phyloP scores from a whole-genome alignment of 1,140 invertebrate genomes.

The Brevipalpus yothersi region DNA sequence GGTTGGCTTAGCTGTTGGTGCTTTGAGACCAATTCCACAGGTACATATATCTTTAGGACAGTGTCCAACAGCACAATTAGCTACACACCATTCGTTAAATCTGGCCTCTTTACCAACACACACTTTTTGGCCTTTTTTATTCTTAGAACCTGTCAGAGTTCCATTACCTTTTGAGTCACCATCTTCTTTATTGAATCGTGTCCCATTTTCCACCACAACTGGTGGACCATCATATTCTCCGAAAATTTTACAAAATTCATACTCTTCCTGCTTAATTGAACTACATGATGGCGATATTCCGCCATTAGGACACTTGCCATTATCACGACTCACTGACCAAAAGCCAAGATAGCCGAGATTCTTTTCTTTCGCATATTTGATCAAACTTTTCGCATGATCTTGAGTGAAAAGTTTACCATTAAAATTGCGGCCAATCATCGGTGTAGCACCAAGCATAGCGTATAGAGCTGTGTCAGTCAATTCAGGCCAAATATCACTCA shows the following conservation, averaged over 20 bases:
- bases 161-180: background rate
- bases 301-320: conserved; percentile 8
- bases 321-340: conserved; percentile 15
- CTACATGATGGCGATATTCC: conserved; percentile 4
- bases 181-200: background rate
- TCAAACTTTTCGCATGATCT: conserved; percentile 10
- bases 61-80: background rate
- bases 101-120: background rate
- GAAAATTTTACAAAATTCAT: conserved; percentile 7
- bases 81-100: background rate
- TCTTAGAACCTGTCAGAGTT: background rate
- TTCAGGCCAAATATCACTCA: conserved; percentile 14
- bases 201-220: background rate
- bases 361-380: conserved; percentile 13
- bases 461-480: conserved; percentile 11
- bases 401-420: conserved; percentile 14
- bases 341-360: conserved; percentile 13
- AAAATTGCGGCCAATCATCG: conserved; percentile 15
- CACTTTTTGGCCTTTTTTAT: background rate
- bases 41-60: background rate
- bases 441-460: conserved; percentile 14
- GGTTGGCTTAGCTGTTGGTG: too few species aligned
- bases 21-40: background rate
- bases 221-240: background rate
- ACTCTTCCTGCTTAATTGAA: conserved; percentile 1